Conservation (phyloP, 2,888 invertebrate genomes). For the Coecobrya sp. region DNA sequence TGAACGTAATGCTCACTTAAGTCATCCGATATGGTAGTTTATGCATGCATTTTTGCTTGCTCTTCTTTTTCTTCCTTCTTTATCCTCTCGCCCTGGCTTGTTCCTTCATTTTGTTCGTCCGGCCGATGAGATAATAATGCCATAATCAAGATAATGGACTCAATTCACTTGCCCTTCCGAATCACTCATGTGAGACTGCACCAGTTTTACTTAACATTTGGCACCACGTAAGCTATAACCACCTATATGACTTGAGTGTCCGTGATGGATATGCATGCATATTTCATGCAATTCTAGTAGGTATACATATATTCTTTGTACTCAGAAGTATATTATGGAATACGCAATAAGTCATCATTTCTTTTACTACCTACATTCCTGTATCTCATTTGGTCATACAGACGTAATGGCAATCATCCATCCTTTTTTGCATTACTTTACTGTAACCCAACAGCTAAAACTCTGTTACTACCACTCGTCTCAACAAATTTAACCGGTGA, state of each 20-base stretch:
- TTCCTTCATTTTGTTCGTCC: constrained; percentile 72
- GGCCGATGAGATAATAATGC: constrained; percentile 78
- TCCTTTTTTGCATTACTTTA: neutral
- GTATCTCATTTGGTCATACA: constrained; percentile 42
- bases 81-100: constrained; percentile 50
- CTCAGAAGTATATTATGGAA: neutral
- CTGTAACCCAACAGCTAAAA: neutral
- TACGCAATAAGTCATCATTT: constrained; percentile 39
- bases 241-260: neutral
- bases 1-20: constrained; percentile 66
- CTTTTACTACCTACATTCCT: constrained; percentile 5
- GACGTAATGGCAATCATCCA: neutral
- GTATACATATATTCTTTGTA: neutral
- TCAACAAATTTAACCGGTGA: constrained; percentile 7
- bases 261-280: constrained; percentile 31
- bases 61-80: constrained; percentile 34
- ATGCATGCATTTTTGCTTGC: constrained; percentile 75
- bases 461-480: neutral
- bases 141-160: constrained; percentile 81
- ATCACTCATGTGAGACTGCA: constrained; percentile 67
- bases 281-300: constrained; percentile 10
- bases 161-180: constrained; percentile 77
- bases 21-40: constrained; percentile 74
- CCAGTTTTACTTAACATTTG: constrained; percentile 73
- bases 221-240: constrained; percentile 54